Base-by-base conservation (phyloP, 2,888 invertebrate genomes). In the Heliconius erato region DNA sequence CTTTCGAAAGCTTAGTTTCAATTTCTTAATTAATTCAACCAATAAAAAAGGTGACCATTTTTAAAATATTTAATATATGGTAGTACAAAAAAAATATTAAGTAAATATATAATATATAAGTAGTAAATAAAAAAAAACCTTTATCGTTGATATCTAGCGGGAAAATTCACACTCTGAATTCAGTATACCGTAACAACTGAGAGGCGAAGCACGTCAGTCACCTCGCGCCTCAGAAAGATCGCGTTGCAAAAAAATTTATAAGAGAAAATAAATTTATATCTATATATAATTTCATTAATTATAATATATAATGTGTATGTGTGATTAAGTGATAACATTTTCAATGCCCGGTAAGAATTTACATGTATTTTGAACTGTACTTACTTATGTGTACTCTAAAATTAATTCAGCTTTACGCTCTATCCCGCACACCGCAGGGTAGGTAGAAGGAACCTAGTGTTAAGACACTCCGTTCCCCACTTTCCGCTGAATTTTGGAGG, bases 301-400 rank as follows among this genome's bases (percentile, higher is more conserved):
- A 4, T 40, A n/a, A n/a, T 35, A 74, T 68, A 54, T 44, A 40
- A 79, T 72, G 40, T 63, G 83, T 82, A 79, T 80, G 84, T 83
- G 81, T 84, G 74, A 76, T 77, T 72, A 68, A 26, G 80, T 83
- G 83, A 83, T 84, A 74, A 65, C 28, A 40, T 26, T 79, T 82
- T 84, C 82, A 83, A 87, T 87, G 87, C 87, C 86, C 83, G 85
- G 87, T 87, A 76, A 85, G 87, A 35, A 68, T 74, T 67, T 74
- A 35, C 9, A 35, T 35, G 7, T 35, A 35, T 35, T 35, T 35
- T 5, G 5, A 4, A 6, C 35, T 35, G 6, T 35, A 35, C 6
- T 35, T 35, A 35, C 35, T 28, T 28, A 28, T 28, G 6, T 35
- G 35, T 35, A 35, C 35, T 35, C 6, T 35, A 35, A 28, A 28